Conservation (phyloP, 2,113 vertebrate species). For the Delphinus delphis region DNA sequence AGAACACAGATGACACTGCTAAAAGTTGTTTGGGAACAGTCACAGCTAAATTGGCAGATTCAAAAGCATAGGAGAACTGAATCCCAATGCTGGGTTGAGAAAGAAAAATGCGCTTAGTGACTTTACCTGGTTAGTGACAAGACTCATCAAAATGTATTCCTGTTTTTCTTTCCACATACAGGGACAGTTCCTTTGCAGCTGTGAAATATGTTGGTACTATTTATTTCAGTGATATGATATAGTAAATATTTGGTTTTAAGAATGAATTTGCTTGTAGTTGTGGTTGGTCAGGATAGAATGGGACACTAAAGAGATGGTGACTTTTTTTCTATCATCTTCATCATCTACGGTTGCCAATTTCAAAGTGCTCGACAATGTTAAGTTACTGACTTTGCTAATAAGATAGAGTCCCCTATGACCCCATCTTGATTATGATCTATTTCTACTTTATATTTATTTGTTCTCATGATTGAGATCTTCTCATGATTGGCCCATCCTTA, state of each 20-base stretch:
- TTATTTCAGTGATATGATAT: neutral
- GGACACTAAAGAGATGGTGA: neutral
- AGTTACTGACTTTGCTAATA: neutral
- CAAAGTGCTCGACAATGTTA: neutral
- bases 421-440: neutral
- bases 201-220: neutral
- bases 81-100: neutral
- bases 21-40: constrained; percentile 51
- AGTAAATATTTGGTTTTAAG: neutral
- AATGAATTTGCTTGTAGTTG: neutral
- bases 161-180: neutral
- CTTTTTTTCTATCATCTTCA: neutral
- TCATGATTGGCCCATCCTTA: neutral
- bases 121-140: neutral
- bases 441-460: neutral
- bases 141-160: neutral
- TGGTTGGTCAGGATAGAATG: neutral
- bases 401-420: neutral
- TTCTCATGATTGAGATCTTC: neutral
- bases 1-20: constrained; percentile 2
- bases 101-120: neutral
- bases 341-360: neutral
- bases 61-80: neutral
- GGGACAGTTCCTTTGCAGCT: neutral
- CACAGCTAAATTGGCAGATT: neutral